These are phyloP conservation scores for Drosophila kanekoi DNA, from an alignment of 2,888 invertebrate species.

Conservation along the genomic window DNA sequence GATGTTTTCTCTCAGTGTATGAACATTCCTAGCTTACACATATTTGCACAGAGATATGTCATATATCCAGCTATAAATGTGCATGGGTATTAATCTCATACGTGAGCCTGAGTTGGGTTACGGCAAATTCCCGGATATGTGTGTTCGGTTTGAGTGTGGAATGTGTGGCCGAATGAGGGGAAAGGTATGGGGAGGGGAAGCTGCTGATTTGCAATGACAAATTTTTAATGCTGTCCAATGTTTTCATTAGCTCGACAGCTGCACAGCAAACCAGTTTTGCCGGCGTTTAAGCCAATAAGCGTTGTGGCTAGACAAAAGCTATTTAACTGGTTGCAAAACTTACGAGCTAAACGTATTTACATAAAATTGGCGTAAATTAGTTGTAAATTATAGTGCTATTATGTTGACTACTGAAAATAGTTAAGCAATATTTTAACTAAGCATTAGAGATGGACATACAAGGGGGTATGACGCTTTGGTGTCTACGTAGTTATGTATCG, in stretches of 20 bases:
- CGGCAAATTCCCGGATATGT: constrained; percentile 21
- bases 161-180: no score
- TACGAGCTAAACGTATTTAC: neutral
- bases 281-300: constrained; percentile 1
- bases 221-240: constrained; percentile 57
- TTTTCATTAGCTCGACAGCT: constrained; percentile 47
- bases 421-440: no score
- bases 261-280: constrained; percentile 32
- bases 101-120: constrained; percentile 25
- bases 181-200: constrained; percentile 12
- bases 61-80: constrained; percentile 21
- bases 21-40: neutral
- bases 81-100: neutral
- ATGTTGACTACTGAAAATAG: neutral
- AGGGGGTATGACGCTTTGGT: no score
- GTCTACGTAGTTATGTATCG: no score
- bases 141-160: neutral
- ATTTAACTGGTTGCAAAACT: neutral
- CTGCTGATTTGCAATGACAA: constrained; percentile 64
- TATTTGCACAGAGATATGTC: constrained; percentile 3
- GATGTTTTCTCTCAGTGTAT: neutral
- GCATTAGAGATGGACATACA: no score
- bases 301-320: constrained; percentile 4
- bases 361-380: constrained; percentile 7
- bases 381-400: constrained; percentile 10